Evolutionary conservation across 2,888 invertebrate species (phyloP).

Genomic region (Thysanoteuthis rhombus): DNA sequence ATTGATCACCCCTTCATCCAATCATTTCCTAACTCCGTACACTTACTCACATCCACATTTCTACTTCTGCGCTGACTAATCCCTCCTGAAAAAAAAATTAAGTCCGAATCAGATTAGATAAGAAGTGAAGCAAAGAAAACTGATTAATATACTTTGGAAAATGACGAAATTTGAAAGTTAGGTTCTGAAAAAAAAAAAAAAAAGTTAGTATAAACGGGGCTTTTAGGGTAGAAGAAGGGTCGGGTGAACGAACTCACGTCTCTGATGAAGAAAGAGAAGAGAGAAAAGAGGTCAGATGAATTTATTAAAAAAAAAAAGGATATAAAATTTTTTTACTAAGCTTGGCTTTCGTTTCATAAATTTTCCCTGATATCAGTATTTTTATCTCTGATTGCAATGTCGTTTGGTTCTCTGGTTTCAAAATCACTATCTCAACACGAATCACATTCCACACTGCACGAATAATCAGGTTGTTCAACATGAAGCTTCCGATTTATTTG

Average conservation of each 20-base stretch:
- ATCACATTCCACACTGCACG: no score
- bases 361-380: no score
- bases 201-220: background rate
- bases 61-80: background rate
- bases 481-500: no score
- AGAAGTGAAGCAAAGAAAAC: background rate
- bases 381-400: no score
- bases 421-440: no score
- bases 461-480: no score
- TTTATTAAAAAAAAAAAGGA: background rate
- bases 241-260: background rate
- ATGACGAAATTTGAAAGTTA: background rate
- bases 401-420: no score
- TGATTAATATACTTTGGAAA: background rate
- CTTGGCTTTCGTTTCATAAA: no score
- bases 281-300: background rate
- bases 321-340: background rate
- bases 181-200: background rate
- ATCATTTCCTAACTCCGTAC: background rate
- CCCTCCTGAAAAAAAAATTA: background rate
- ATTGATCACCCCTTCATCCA: no score
- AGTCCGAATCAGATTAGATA: background rate
- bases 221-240: background rate
- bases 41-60: background rate
- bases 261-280: background rate